Evolutionary conservation across 2,797 vertebrate genomes (phyloP), one percentile per base, ranked within the genome.

Genomic region (Cryptoblepharus egeriae): DNA sequence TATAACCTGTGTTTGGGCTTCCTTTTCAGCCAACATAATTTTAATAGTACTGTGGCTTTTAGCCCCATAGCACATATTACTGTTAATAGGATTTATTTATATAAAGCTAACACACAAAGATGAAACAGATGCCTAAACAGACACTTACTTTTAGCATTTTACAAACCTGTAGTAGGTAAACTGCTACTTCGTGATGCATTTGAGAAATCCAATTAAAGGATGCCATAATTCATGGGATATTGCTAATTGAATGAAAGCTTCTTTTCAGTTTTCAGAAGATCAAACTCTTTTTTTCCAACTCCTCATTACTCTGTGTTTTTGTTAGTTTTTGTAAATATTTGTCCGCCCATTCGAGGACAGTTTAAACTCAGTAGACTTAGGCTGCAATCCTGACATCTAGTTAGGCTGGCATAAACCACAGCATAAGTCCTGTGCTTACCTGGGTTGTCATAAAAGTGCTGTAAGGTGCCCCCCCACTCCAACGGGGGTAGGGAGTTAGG

Each of bases 171-270:
- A 70, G 71, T 75, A 70, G 57, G 45, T 20, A 79, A 65, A 65
- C 64, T 75, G 77, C 64, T 79, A 55, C 55, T 75, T 86, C 28
- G 35, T 82, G 16, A 69, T 75, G 49, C 42, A 64, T 82, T 79
- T 82, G 64, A 79, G n/a, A 86, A 82, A 86, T 82, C 65, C 65
- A 82, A 75, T 82, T 86, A 83, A 75, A n/a, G 24, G 80, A 9
- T 67, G n/a, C n/a, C 45, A 49, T 79, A 79, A 79, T 75, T 70
- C 32, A 32, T 35, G 16, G 24, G 42, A 32, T 70, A 70, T 32
- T 42, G n/a, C 65, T 79, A 64, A 79, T 82, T 82, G 32, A 55
- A 61, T 42, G n/a, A 57, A 79, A 58, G 42, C 26, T 11, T 73
- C 61, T 52, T n/a, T 77, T 71, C 30, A 61, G 39, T 45, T 65